phyloP scores from a whole-genome alignment of 2,888 invertebrate genomes.

The Vandiemenella viatica region DNA sequence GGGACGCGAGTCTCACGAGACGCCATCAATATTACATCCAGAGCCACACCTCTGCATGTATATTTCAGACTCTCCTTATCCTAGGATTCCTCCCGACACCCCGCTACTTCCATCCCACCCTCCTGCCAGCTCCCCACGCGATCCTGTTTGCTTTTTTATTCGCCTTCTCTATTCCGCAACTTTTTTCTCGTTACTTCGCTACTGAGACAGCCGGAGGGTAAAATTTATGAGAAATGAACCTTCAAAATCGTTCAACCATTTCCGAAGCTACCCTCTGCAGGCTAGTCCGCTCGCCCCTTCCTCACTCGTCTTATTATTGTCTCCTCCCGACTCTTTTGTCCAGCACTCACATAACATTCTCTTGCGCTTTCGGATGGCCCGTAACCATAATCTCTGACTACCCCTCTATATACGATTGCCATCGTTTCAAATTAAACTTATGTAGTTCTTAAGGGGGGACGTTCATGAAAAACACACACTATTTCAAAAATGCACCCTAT shows the following conservation, averaged over 20 bases:
- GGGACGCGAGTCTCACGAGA: not conserved
- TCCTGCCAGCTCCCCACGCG: not conserved
- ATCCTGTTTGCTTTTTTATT: not conserved
- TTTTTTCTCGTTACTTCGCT: not conserved
- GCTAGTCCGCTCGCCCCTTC: no score
- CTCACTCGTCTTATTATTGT: no score
- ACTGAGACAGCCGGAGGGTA: slow-evolving; percentile 3
- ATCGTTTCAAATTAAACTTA: no score
- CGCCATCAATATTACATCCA: not conserved
- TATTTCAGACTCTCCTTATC: not conserved
- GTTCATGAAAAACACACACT: no score
- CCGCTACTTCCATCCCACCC: not conserved
- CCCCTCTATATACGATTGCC: no score
- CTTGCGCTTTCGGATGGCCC: no score
- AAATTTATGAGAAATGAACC: slow-evolving; percentile 32
- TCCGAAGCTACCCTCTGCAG: no score
- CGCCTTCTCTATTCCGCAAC: not conserved
- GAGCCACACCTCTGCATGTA: not conserved
- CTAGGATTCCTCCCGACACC: not conserved
- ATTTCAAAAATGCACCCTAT: no score
- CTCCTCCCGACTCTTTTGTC: no score
- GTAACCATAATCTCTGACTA: no score
- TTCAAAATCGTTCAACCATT: slow-evolving; percentile 25
- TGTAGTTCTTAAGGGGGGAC: no score
- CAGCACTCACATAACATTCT: no score